Percentiles rank a stretch among this genome's conserved stretches.
These are phyloP conservation scores for Periophthalmus magnuspinnatus DNA, from an alignment of 2,797 vertebrate genomes.

Conservation along the genomic window DNA sequence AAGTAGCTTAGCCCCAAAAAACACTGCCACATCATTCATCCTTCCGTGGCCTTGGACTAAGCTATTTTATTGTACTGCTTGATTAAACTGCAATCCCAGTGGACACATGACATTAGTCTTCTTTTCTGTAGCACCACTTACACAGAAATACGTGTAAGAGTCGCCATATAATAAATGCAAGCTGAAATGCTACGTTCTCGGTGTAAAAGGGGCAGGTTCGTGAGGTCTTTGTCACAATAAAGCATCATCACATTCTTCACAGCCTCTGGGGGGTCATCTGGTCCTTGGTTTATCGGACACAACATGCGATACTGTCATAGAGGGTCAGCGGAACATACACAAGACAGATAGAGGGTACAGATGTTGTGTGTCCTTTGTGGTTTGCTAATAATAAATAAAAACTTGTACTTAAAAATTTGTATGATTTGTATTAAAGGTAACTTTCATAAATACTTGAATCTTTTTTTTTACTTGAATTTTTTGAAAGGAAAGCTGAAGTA, in stretches of 20 bases:
- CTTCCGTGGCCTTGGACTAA: constrained; percentile 22
- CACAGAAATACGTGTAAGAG: constrained; percentile 10
- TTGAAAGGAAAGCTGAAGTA: too few species aligned
- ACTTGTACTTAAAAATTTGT: too few species aligned
- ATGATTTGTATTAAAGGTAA: not conserved
- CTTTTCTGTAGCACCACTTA: not conserved
- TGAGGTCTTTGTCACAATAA: constrained; percentile 45
- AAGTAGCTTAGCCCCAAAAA: constrained; percentile 2
- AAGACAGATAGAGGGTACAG: not conserved
- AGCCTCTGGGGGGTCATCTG: constrained; percentile 12
- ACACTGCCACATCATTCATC: constrained; percentile 18
- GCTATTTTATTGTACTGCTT: constrained; percentile 22
- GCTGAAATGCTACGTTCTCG: constrained; percentile 34
- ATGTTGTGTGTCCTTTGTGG: not conserved
- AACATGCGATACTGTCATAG: not conserved
- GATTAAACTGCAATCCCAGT: constrained; percentile 9
- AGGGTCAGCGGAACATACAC: not conserved
- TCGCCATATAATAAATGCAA: constrained; percentile 15
- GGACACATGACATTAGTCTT: constrained; percentile 19
- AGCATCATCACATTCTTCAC: constrained; percentile 20
- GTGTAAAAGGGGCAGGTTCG: constrained; percentile 1
- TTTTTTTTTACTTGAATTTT: too few species aligned
- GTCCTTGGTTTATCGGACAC: constrained; percentile 9
- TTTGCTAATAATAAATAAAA: not conserved
- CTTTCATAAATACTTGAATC: not conserved